Base-by-base conservation (phyloP, 2,888 invertebrate species). In the Apotomis betuletana region DNA sequence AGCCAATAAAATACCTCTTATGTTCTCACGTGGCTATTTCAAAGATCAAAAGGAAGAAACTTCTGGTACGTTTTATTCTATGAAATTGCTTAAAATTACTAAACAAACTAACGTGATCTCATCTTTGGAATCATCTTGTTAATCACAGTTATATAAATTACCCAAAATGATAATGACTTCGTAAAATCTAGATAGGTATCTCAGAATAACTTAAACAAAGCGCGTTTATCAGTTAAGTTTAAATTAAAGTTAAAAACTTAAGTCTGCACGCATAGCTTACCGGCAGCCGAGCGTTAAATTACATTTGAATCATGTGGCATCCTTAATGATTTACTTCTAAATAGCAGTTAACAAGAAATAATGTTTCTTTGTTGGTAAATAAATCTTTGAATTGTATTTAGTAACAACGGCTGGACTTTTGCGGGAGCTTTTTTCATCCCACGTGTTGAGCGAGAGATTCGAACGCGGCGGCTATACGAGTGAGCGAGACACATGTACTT, bases 241-340 rank as follows among this genome's bases (percentile, higher is more conserved):
- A 69, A 59, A 69, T 59, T 71, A 65, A 70, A 61, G 52, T 41
- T n/a, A n/a, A n/a, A n/a, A n/a, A n/a, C n/a, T 63, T 59, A 67
- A 68, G 64, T 73, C 72, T 55, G 27, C 61, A 71, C 74, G 75
- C 79, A 75, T 79, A 73, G 75, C 79, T 75, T 67, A 68, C 55
- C 71, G 75, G 38, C 78, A 73, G 73, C 77, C 67, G 67, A 74
- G 71, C 77, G 79, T 71, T 74, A 77, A 77, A 74, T 75, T 77
- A 77, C 77, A 67, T 46, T 65, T 27, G 46, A 57, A 46, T 36
- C 65, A 36, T 9, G 44, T 44, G 64, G 52, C 6, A 38, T 36
- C 64, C 55, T 55, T 55, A 27, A 65, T 55, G 27, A 5, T 44
- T 57, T n/a, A 46, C 44, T 27, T 57, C 36, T 65, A 65, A 64